Conservation (phyloP, 2,888 invertebrate species). For the Hydroisotoma schaefferi region DNA sequence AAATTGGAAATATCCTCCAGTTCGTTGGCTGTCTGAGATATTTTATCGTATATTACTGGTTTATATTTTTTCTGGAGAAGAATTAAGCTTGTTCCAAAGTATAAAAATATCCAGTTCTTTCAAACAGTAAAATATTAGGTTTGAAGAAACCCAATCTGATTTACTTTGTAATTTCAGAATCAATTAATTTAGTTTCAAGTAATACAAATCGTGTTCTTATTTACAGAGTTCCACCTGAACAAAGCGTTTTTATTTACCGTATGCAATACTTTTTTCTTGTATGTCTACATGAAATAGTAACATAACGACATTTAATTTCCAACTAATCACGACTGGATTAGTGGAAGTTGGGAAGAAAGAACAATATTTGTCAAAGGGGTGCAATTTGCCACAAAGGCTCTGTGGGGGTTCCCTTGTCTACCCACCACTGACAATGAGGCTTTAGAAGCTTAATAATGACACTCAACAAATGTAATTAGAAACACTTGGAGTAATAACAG, state of each 20-base stretch:
- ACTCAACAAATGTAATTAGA: background rate
- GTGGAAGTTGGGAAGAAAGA: constrained; percentile 33
- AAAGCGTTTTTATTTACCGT: no score
- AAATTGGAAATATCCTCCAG: background rate
- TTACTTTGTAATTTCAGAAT: no score
- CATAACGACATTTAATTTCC: constrained; percentile 41
- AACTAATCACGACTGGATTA: constrained; percentile 42
- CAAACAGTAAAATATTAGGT: no score
- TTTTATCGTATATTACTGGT: no score
- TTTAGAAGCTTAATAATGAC: background rate
- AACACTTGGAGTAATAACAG: background rate
- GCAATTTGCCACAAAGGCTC: constrained; percentile 30
- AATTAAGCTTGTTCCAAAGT: no score
- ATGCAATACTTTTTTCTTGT: no score
- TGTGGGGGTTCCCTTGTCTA: constrained; percentile 17
- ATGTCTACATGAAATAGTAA: constrained; percentile 15
- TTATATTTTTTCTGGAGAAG: no score
- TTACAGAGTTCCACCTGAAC: background rate
- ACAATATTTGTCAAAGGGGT: constrained; percentile 34
- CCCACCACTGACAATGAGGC: background rate
- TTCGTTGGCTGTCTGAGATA: no score
- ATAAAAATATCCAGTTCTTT: no score
- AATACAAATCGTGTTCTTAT: background rate
- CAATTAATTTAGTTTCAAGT: background rate
- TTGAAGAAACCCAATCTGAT: no score